Base-by-base conservation (phyloP, 1,140 invertebrate genomes). In the Drosophila elegans region DNA sequence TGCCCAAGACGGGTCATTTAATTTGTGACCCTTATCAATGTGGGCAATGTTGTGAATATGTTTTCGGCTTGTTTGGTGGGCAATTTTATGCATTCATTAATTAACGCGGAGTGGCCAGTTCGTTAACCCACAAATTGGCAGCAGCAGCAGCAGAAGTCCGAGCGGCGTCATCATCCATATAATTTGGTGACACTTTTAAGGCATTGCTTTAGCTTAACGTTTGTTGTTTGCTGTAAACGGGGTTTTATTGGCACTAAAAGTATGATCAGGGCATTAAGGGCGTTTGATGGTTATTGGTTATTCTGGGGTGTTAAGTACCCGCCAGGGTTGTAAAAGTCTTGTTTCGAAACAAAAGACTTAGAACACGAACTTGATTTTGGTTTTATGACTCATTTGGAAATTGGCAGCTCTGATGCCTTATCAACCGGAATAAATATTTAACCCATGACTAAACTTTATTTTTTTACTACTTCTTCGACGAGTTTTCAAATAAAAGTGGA, bases 61-160 rank as follows among this genome's bases (percentile, higher is more conserved):
- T 83, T 88, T 80, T 63, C 44, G 57, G 69, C 69, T 69, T 71
- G 68, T 78, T 78, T 63, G 48, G 56, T 45, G 54, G 59, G 44
- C 67, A 60, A 71, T 66, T 74, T 80, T 84, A 78, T 89, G 84
- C 73, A 89, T 89, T 84, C 76, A 89, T 89, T 89, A 84, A 89
- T 78, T 48, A 73, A 61, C 36, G 61, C 44, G 27, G 34, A 32
- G 63, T 52, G 48, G 38, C 41, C 67, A 89, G 84, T 89, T 89
- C 84, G 73, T 89, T 89, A 80, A 89, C 84, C 80, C 80, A 88
- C 59, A 57, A 57, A 44, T 46, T 53, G 44, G 13, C 52, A 55
- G 27, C 9, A 12, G 11, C 41, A 52, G 48, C 27, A 49, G 48
- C 48, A 51, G 29, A 51, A 51, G 48, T 51, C 48, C 27, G 48